Base-by-base conservation (phyloP, 37 sponge, comb jelly and placozoan species). In the Beroe ovata region DNA sequence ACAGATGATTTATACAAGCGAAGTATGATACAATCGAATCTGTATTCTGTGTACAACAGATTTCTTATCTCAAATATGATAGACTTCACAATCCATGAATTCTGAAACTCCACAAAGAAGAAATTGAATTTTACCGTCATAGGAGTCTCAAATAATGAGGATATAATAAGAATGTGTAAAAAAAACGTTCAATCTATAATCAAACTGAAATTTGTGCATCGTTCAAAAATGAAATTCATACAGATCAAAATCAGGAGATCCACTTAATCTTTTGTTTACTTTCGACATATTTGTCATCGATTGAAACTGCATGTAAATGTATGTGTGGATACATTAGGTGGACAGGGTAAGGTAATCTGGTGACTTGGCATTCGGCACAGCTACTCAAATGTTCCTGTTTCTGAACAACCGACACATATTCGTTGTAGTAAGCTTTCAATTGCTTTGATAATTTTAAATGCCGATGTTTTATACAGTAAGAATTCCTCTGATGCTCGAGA, bases 261-360 rank as follows among this genome's bases (percentile, higher is more conserved):
- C 69, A 66, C 8, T 25, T 11, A 25, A 66, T 11, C 29, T 25
- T 14, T 66, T 66, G 69, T 37, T 33, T 66, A 30, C 69, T 66
- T 6, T 66, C 32, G 16, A 25, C 14, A 3, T 25, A 32, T 14
- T 34, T 18, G 11, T 37, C 69, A 66, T 8, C 33, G 34, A 25
- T 30, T 1, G 25, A 25, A 11, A 66, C 35, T 34, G 69, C 14
- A 32, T 29, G 33, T 33, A 66, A 30, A 30, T 66, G 69, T 1
- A 66, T 66, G 1, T 66, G 69, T 19, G 69, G 69, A 66, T 25
- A 66, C 69, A 66, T 66, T 2, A 66, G 35, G 35, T 32, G 25
- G 3, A 66, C 36, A 34, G 69, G 69, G 1, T 29, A 30, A 19
- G 69, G 69, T 30, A 66, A 18, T 66, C 69, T 66, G 4, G 69